Conservation (phyloP, 2,888 invertebrate genomes). For the Brachyopa scutellaris region DNA sequence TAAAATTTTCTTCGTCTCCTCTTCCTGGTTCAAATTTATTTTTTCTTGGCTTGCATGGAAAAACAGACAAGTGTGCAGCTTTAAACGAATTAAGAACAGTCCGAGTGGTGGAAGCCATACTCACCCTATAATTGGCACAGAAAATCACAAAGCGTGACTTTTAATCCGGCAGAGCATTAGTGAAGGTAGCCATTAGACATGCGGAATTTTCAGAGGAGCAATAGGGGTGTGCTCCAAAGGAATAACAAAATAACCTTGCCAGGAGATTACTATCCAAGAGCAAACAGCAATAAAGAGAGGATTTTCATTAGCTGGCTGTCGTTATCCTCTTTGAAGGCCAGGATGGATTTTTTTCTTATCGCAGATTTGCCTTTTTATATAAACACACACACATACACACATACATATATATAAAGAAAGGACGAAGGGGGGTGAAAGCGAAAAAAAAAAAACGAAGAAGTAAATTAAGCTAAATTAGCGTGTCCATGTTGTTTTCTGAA, state of each 20-base stretch:
- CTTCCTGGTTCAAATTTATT: conserved; percentile 18
- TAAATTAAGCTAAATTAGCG: conserved; percentile 54
- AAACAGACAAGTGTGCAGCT: conserved; percentile 40
- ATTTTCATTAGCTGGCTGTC: conserved; percentile 56
- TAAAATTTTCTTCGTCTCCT: conserved; percentile 1
- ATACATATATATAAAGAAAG: too few species aligned
- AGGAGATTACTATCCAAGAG: conserved; percentile 59
- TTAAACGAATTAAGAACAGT: conserved; percentile 54
- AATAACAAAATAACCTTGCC: conserved; percentile 57
- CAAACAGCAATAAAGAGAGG: conserved; percentile 43
- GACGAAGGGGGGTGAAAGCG: neutral
- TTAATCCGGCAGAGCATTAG: conserved; percentile 63
- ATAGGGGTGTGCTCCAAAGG: conserved; percentile 22
- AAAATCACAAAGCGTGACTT: conserved; percentile 69
- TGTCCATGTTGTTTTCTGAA: conserved; percentile 42
- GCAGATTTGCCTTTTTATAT: conserved; percentile 25
- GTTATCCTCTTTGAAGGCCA: conserved; percentile 61
- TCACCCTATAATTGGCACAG: conserved; percentile 54
- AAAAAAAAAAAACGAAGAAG: neutral
- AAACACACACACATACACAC: too few species aligned
- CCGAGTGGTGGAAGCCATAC: conserved; percentile 45
- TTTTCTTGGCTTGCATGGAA: conserved; percentile 30
- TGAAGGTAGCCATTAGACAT: conserved; percentile 57
- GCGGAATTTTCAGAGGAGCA: conserved; percentile 38
- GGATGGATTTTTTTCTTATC: conserved; percentile 46